Base-by-base conservation (phyloP, 2,797 vertebrate genomes). In the Rhinophrynus dorsalis region DNA sequence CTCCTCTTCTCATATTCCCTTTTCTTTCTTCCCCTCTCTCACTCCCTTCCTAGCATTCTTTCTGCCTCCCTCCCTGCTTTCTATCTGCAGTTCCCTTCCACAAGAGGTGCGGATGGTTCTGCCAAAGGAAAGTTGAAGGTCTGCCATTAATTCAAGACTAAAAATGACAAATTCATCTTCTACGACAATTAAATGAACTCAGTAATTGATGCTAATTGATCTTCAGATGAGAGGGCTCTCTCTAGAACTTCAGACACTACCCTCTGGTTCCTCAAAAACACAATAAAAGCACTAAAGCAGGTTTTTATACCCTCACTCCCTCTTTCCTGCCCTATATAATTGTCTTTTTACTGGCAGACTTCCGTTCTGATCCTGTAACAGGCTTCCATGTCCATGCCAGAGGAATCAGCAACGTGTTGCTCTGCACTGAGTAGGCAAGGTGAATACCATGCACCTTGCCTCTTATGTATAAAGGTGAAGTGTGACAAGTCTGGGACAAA, bases 191-290 rank as follows among this genome's bases (percentile, higher is more conserved):
- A 72, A 65, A 72, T 72, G 68, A 72, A 72, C 60, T 72, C 68
- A 88, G 88, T 92, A 92, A 92, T 91, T 91, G 91, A 92, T 91
- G 89, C 87, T 91, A 91, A 92, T 91, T 92, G 89, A 91, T 92
- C 88, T 90, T 85, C 82, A 84, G 84, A 86, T 40, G 68, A 58
- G 68, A 65, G 68, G 68, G 60, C 68, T 65, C 52, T 40, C 68
- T 29, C 59, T 56, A 38, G 52, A 57, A 63, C 68, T 56, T 54
- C 81, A 80, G 67, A 90, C 82, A 33, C 62, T 59, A 66, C 50
- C 71, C 63, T 67, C 35, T 54, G 35, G 60, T 40, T 74, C 45
- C 56, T 45, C 33, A 51, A 60, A 51, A 54, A 52, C 21, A 56
- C 62, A 74, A 67, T 63, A 74, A 67, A 74, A 60, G 71, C 71